A percentile compares a stretch with the other conserved stretches of the same genome.
phyloP scores from a whole-genome alignment of 2,797 vertebrate genomes.

The Alcedo quadribrachys region DNA sequence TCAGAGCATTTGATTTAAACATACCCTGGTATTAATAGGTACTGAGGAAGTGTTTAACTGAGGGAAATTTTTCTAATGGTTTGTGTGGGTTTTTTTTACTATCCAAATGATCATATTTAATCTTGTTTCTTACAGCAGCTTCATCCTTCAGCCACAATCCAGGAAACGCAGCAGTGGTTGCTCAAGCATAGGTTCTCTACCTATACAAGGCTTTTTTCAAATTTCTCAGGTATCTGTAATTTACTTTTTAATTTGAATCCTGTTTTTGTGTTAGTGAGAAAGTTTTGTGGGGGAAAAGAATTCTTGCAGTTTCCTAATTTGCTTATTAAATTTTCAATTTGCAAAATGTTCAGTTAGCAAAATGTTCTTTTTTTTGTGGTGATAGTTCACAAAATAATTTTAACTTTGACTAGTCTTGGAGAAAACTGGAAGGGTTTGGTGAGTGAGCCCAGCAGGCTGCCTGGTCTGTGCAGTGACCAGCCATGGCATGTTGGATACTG shows the following conservation, averaged over 20 bases:
- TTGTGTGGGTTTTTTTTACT: not conserved
- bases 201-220: conserved; percentile 90
- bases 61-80: not conserved
- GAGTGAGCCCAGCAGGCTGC: too few relatives aligned
- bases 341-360: not conserved
- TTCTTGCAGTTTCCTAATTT: not conserved
- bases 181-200: conserved; percentile 91
- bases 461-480: too few relatives aligned
- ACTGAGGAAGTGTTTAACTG: not conserved
- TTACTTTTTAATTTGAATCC: not conserved
- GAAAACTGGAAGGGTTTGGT: too few relatives aligned
- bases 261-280: not conserved
- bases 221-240: conserved; percentile 88
- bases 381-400: not conserved
- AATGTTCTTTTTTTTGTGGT: not conserved
- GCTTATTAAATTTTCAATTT: not conserved
- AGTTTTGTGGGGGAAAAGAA: not conserved
- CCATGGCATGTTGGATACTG: too few relatives aligned
- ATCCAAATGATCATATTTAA: not conserved
- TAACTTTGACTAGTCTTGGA: too few relatives aligned
- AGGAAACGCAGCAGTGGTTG: conserved; percentile 93
- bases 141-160: conserved; percentile 89
- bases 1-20: not conserved
- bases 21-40: not conserved
- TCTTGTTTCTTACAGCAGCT: conserved; percentile 82